Evolutionary conservation across 2,888 invertebrate genomes (phyloP), one percentile per base, ranked within the genome.

Genomic region (Phanerotoma sp.): DNA sequence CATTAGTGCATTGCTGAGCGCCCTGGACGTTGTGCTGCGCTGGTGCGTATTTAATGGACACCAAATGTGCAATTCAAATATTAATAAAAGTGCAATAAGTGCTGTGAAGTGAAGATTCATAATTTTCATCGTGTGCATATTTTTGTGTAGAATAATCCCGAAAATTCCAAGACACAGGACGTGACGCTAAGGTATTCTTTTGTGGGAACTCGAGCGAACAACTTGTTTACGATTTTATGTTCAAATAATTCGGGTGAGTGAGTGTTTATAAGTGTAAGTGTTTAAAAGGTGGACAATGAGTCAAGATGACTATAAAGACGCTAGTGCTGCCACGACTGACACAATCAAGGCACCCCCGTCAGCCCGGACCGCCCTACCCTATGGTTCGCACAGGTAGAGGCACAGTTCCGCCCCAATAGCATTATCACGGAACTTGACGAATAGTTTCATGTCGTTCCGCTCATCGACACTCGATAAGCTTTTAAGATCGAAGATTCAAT

Each of bases 351-450:
- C 62, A 10, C 64, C 69, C 3, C 66, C 1, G 69, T 69, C 40
- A 63, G 65, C 57, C 52, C 63, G 1, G 57, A 61, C 1, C 62
- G 63, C 4, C 65, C 68, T 0, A 66, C 64, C 16, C 42, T 71
- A 33, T 73, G 68, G 69, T 68, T 72, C 28, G 63, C 67, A 0
- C 62, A 67, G 22, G 37, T 68, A 3, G 68, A 71, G 28, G 60
- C 63, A 0, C 66, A 66, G 37, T 72, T 72, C 49, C 45, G 35
- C 0, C 44, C 62, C 4, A 48, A 62, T 1, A 54, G 60, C 3
- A 64, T 71, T 4, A 59, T 44, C 1, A 20, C 46, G 1, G 69
- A 70, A 20, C 7, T 15, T 0, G 61, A 63, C 0, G 71, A 66
- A 35, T 69, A 64, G 32, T 28, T 50, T 0, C 57, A 63, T 32